phyloP scores from a whole-genome alignment of 1,140 invertebrate genomes.

The Lepidurus arcticus region DNA sequence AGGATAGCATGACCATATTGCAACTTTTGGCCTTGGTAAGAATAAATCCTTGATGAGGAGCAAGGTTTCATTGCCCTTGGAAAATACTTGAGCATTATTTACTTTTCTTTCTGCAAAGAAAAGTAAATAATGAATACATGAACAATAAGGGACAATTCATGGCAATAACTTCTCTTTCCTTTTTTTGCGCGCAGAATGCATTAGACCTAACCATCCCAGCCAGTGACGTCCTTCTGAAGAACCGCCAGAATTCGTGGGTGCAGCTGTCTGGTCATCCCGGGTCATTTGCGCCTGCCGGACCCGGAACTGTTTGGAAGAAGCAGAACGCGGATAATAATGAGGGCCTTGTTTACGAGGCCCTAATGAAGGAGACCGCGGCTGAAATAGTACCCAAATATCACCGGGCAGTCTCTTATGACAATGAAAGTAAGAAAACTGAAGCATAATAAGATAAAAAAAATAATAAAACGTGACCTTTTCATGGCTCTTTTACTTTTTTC shows the following conservation, averaged over 20 bases:
- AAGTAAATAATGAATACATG: not conserved
- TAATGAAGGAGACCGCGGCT: constrained; percentile 68
- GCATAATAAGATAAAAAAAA: not conserved
- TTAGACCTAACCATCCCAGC: constrained; percentile 86
- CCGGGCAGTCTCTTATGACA: constrained; percentile 75
- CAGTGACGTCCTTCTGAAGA: constrained; percentile 75
- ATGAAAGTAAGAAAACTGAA: constrained; percentile 53
- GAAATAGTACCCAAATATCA: constrained; percentile 81
- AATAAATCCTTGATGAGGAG: not conserved
- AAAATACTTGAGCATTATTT: too few relatives aligned
- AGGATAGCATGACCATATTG: constrained; percentile 32
- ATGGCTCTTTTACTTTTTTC: constrained; percentile 42
- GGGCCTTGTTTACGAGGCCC: constrained; percentile 66
- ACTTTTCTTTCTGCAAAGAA: not conserved
- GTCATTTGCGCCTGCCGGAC: constrained; percentile 84
- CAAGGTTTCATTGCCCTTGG: too few relatives aligned
- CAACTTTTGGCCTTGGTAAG: constrained; percentile 33
- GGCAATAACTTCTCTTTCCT: constrained; percentile 32
- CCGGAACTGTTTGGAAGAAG: constrained; percentile 90
- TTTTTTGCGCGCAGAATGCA: constrained; percentile 70
- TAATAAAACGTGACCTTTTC: not conserved
- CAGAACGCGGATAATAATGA: constrained; percentile 53
- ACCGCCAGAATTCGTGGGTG: constrained; percentile 54
- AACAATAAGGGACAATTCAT: not conserved
- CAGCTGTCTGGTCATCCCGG: constrained; percentile 90